Conservation (phyloP, 2,113 vertebrate species). For the Narcine bancroftii region DNA sequence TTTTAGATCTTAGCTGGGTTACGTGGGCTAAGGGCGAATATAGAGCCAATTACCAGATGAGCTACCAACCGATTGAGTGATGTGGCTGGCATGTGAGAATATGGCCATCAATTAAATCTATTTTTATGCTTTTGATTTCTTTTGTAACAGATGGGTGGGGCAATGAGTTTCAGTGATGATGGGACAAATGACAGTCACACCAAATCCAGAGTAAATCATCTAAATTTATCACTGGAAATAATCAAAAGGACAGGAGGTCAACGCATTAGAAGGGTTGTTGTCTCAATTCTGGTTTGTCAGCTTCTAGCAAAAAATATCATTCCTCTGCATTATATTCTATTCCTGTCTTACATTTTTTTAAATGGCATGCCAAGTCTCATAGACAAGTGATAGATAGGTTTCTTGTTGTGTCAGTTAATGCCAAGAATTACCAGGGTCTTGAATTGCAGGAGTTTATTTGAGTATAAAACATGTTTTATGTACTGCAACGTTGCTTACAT, state of each 20-base stretch:
- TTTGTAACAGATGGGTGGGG: background rate
- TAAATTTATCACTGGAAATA: too few species aligned
- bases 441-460: constrained; percentile 39
- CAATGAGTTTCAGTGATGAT: background rate
- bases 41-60: too few species aligned
- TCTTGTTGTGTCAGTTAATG: background rate
- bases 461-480: constrained; percentile 44
- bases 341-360: background rate
- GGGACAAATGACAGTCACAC: background rate
- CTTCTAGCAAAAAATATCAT: background rate
- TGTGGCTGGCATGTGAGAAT: too few species aligned
- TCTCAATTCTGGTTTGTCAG: constrained; percentile 4
- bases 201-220: background rate
- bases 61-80: too few species aligned
- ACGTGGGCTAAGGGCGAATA: too few species aligned
- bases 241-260: background rate
- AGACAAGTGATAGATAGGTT: background rate
- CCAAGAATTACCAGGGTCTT: constrained; percentile 7
- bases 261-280: background rate
- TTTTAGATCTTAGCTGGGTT: too few species aligned
- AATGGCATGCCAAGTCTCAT: background rate
- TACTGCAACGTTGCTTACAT: constrained; percentile 42
- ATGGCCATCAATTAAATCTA: too few species aligned
- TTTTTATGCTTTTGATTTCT: too few species aligned
- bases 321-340: background rate